These are phyloP conservation scores for Coranthus polyacanthus DNA, from an alignment of 2,797 vertebrate species.

Conservation along the genomic window DNA sequence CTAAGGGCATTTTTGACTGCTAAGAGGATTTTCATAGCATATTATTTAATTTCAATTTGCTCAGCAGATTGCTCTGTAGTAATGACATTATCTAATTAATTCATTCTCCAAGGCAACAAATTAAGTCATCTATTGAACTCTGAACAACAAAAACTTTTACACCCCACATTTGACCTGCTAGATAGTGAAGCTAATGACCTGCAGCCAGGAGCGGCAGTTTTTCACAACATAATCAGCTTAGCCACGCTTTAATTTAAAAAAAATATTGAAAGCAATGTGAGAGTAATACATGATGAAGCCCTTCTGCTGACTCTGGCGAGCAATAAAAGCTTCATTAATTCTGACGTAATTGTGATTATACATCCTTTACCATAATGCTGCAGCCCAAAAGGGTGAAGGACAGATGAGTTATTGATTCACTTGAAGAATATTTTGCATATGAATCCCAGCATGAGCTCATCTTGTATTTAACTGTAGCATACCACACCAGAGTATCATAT, in stretches of 20 bases:
- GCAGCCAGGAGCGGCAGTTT: slow-evolving; percentile 41
- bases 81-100: slow-evolving; percentile 60
- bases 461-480: slow-evolving; percentile 5
- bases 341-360: slow-evolving; percentile 42
- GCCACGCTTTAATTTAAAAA: slow-evolving; percentile 37
- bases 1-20: slow-evolving; percentile 5
- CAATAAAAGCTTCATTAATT: slow-evolving; percentile 49
- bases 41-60: slow-evolving; percentile 57
- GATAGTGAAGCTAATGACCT: slow-evolving; percentile 54
- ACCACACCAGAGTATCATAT: slow-evolving; percentile 20
- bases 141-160: slow-evolving; percentile 28
- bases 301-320: slow-evolving; percentile 28
- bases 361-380: slow-evolving; percentile 35
- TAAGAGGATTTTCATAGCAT: slow-evolving; percentile 14
- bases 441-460: slow-evolving; percentile 30
- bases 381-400: slow-evolving; percentile 35
- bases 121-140: slow-evolving; percentile 54
- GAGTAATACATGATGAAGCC: slow-evolving; percentile 36
- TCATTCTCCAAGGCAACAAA: slow-evolving; percentile 49
- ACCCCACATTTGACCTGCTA: slow-evolving; percentile 39
- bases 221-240: slow-evolving; percentile 49
- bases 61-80: slow-evolving; percentile 28
- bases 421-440: slow-evolving; percentile 8
- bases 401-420: not conserved
- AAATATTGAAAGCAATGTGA: slow-evolving; percentile 42